Percentiles rank a stretch among this genome's conserved stretches.
Conservation (phyloP, 2,113 vertebrate species). For the Phaethon lepturus region DNA sequence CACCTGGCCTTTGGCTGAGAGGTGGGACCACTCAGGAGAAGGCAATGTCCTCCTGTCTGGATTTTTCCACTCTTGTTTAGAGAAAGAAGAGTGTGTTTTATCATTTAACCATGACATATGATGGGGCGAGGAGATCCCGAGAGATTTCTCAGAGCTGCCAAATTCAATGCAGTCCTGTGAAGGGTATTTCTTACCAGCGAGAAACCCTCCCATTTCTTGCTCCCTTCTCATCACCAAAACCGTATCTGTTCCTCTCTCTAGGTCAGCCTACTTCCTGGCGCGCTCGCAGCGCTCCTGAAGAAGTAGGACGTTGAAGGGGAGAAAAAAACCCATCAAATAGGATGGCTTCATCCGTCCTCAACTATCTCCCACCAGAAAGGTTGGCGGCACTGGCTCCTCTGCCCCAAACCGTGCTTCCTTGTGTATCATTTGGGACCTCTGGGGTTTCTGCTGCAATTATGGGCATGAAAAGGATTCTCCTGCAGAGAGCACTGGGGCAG, state of each 20-base stretch:
- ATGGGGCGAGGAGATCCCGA: constrained; percentile 27
- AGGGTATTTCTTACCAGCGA: constrained; percentile 49
- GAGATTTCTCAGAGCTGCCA: constrained; percentile 54
- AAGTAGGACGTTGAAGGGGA: neutral
- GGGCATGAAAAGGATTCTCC: neutral
- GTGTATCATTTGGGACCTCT: neutral
- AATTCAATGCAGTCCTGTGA: constrained; percentile 26
- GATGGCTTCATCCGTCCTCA: neutral
- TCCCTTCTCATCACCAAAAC: constrained; percentile 24
- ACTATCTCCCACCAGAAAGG: neutral
- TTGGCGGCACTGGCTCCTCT: neutral
- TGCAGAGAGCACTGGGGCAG: neutral
- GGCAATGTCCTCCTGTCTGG: neutral
- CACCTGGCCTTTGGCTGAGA: neutral
- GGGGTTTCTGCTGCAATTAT: neutral
- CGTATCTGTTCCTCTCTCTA: constrained; percentile 12
- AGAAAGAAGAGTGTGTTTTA: neutral
- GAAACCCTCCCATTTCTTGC: constrained; percentile 33
- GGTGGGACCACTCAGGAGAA: neutral
- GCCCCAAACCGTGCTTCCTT: neutral
- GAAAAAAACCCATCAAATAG: neutral
- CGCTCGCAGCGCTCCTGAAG: neutral
- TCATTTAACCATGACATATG: constrained; percentile 21
- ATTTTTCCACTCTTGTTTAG: neutral
- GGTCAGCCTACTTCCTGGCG: constrained; percentile 33